Conservation (phyloP, 2,797 vertebrate species). For the Siniperca scherzeri region DNA sequence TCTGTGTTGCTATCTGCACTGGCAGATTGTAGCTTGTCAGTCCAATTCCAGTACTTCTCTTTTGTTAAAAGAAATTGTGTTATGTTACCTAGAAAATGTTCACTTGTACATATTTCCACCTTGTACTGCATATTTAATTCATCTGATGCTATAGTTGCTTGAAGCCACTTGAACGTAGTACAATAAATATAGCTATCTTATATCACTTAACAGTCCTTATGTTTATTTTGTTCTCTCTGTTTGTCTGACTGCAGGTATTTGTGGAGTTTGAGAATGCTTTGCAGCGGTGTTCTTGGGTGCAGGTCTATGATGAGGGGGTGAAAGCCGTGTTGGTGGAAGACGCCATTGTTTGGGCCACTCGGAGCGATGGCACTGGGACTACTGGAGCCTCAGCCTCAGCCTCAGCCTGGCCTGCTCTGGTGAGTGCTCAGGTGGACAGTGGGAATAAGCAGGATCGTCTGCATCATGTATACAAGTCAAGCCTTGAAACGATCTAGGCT, state of each 20-base stretch:
- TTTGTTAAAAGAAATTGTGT: background rate
- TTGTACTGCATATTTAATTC: background rate
- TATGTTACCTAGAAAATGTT: background rate
- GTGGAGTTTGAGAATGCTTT: slow-evolving; percentile 95
- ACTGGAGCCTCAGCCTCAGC: slow-evolving; percentile 81
- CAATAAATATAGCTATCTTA: background rate
- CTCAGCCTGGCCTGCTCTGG: slow-evolving; percentile 94
- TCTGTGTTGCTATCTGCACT: background rate
- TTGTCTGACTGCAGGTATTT: slow-evolving; percentile 88
- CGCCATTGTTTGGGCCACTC: slow-evolving; percentile 93
- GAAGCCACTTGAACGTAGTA: background rate
- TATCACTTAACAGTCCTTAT: background rate
- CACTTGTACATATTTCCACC: background rate
- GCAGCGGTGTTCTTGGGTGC: slow-evolving; percentile 96
- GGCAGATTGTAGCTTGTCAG: slow-evolving; percentile 4
- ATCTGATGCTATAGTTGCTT: background rate
- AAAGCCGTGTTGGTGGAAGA: slow-evolving; percentile 94
- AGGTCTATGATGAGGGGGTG: slow-evolving; percentile 94
- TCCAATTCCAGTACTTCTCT: background rate
- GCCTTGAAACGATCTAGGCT: background rate
- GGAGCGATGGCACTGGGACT: slow-evolving; percentile 85
- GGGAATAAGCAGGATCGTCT: background rate
- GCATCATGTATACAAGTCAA: background rate
- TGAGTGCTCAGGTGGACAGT: slow-evolving; percentile 79
- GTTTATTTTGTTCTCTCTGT: slow-evolving; percentile 15